phyloP scores from a whole-genome alignment of 2,113 vertebrate genomes.

The Martes martes region DNA sequence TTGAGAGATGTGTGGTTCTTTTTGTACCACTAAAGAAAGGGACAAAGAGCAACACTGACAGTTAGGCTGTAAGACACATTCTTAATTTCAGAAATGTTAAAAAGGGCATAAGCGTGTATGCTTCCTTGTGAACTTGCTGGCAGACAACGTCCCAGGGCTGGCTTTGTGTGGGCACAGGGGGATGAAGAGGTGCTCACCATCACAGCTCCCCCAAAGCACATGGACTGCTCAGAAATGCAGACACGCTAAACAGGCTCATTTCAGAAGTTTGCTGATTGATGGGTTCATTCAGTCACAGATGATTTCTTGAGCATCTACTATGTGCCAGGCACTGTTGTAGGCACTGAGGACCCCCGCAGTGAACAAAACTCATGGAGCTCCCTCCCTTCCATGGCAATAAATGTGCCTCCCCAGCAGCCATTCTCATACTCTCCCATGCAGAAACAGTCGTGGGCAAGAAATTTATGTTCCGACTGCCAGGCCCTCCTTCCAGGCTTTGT shows the following conservation, averaged over 20 bases:
- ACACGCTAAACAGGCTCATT: background rate
- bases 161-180: fast-evolving
- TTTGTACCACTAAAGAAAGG: background rate
- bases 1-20: background rate
- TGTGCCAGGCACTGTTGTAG: background rate
- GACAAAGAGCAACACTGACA: background rate
- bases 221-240: background rate
- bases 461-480: background rate
- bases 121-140: fast-evolving
- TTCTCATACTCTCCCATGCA: fast-evolving
- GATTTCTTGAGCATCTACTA: background rate
- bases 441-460: fast-evolving
- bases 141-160: fast-evolving
- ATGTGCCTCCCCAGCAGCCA: fast-evolving
- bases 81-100: background rate
- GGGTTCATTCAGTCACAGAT: background rate
- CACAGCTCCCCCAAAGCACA: background rate
- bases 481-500: fast-evolving
- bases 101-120: background rate
- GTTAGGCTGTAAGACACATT: background rate
- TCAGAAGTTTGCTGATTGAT: background rate
- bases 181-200: fast-evolving
- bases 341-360: fast-evolving
- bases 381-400: fast-evolving
- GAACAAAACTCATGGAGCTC: background rate